Conservation (phyloP, 2,888 invertebrate species). For the Acholoe squamosa region DNA sequence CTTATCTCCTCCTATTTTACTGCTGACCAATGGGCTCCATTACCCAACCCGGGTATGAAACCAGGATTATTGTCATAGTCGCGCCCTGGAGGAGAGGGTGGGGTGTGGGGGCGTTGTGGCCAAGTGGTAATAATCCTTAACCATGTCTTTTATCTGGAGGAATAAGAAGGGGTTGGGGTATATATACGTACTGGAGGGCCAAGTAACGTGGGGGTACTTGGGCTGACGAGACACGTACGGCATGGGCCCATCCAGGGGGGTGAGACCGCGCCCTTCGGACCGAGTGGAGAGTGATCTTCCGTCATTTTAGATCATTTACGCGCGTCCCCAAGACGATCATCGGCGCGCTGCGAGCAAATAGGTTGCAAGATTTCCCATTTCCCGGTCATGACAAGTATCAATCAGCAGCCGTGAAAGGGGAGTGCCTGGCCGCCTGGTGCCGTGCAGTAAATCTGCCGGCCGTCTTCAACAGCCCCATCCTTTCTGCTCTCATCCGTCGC, state of each 20-base stretch:
- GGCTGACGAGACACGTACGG: constrained; percentile 2
- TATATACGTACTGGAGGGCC: neutral
- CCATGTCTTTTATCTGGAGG: neutral
- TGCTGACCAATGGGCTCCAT: neutral
- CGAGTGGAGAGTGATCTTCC: constrained; percentile 29
- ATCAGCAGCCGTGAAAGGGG: constrained; percentile 22
- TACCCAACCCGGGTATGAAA: neutral
- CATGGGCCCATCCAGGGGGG: neutral
- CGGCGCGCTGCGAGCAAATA: constrained; percentile 30
- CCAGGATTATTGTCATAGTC: constrained; percentile 29
- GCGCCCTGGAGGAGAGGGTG: neutral
- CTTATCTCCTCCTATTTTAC: too few relatives aligned
- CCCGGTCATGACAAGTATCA: constrained; percentile 59
- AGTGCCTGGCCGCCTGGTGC: neutral
- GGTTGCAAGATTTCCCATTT: constrained; percentile 62
- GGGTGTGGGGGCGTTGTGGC: neutral
- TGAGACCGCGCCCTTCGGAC: neutral
- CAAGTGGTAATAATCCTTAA: neutral
- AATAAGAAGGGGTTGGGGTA: neutral
- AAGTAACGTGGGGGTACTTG: neutral
- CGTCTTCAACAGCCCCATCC: neutral
- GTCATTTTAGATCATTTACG: constrained; percentile 56
- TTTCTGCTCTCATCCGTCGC: neutral
- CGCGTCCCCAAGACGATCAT: constrained; percentile 46
- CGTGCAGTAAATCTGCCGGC: neutral